These are phyloP conservation scores for Zaprionus ghesquierei DNA, from an alignment of 1,140 invertebrate species.

Conservation along the genomic window DNA sequence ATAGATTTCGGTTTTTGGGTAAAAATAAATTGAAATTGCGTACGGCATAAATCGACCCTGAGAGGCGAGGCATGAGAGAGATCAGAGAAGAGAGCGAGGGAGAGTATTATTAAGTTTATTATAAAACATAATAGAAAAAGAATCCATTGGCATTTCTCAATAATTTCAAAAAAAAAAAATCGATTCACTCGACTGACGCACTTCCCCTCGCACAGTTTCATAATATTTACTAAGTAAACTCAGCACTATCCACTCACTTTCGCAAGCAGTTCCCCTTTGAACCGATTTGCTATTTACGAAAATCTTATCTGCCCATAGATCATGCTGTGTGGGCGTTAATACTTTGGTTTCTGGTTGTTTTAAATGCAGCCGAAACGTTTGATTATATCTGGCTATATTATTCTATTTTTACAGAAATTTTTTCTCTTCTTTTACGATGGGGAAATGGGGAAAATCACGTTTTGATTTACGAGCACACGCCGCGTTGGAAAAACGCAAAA, in stretches of 20 bases:
- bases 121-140: too few species aligned
- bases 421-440: slow-evolving; percentile 8
- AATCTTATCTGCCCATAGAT: neutral
- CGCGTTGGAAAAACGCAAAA: slow-evolving; percentile 34
- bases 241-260: neutral
- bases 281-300: neutral
- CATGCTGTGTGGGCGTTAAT: neutral
- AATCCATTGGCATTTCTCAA: neutral
- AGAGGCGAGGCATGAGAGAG: neutral
- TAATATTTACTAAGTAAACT: neutral
- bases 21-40: slow-evolving; percentile 53
- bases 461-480: slow-evolving; percentile 57
- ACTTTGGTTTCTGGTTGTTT: neutral
- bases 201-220: neutral
- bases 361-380: neutral
- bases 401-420: neutral
- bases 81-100: neutral
- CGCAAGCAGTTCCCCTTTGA: neutral
- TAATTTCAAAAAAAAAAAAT: too few species aligned
- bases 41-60: slow-evolving; percentile 38
- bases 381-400: neutral
- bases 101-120: too few species aligned
- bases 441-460: slow-evolving; percentile 45
- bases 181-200: neutral
- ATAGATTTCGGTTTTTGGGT: slow-evolving; percentile 51